Conservation (phyloP, 2,888 invertebrate genomes). For the Hemistola chrysoprasaria region DNA sequence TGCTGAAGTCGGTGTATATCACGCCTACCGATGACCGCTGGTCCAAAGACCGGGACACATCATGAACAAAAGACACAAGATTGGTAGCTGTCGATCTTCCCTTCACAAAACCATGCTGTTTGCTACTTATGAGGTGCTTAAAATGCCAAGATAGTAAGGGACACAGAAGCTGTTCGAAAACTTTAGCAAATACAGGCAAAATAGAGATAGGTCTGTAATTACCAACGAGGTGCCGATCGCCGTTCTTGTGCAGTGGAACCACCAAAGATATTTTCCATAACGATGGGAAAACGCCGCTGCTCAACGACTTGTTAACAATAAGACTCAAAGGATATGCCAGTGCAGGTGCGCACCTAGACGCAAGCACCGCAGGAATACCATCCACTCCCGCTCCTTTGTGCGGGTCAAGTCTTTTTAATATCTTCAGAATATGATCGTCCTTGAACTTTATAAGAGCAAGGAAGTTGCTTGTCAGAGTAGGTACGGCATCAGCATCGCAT, state of each 20-base stretch:
- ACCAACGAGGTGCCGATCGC: too few relatives aligned
- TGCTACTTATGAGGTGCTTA: too few relatives aligned
- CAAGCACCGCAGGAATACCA: too few relatives aligned
- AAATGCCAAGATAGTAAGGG: conserved; percentile 14
- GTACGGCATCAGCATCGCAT: too few relatives aligned
- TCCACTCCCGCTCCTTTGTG: conserved; percentile 13
- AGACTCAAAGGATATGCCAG: conserved; percentile 5
- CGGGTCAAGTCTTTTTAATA: too few relatives aligned
- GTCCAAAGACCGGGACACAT: conserved; percentile 16
- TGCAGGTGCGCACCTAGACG: too few relatives aligned
- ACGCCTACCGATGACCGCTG: conserved; percentile 2
- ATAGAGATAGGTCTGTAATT: too few relatives aligned
- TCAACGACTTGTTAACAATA: too few relatives aligned
- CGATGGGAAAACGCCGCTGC: conserved; percentile 13
- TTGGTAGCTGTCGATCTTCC: conserved; percentile 25
- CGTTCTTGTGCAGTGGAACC: conserved; percentile 22
- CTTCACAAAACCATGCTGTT: conserved; percentile 27
- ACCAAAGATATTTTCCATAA: conserved; percentile 20
- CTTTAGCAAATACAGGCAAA: conserved; percentile 24
- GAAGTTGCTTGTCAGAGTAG: too few relatives aligned
- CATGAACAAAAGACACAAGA: conserved; percentile 9
- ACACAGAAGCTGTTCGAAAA: conserved; percentile 21
- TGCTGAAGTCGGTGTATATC: too few relatives aligned
- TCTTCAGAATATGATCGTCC: too few relatives aligned
- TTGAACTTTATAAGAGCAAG: too few relatives aligned